Evolutionary conservation across 1,140 invertebrate genomes (phyloP).

Genomic region (Thalassaphorura encarpata): DNA sequence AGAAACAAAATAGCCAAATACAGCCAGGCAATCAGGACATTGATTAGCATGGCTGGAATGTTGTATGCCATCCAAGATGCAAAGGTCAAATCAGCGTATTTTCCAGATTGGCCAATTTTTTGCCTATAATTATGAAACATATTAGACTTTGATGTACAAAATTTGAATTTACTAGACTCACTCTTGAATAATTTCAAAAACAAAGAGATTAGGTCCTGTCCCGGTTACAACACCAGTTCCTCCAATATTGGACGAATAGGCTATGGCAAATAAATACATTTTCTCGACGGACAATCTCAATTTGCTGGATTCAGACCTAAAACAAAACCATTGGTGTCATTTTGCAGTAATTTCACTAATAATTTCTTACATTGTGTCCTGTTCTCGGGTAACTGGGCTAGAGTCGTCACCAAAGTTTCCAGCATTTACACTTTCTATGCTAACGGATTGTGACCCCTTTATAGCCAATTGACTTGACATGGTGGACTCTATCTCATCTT

Average conservation of each 20-base stretch:
- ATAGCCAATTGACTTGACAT: too few species aligned
- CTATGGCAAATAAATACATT: slow-evolving; percentile 53
- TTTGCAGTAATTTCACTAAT: too few species aligned
- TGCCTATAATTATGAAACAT: not conserved
- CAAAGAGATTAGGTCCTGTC: slow-evolving; percentile 78
- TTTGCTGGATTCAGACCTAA: too few species aligned
- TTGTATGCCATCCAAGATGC: slow-evolving; percentile 61
- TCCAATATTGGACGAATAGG: slow-evolving; percentile 64
- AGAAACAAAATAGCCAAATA: slow-evolving; percentile 56
- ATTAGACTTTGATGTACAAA: not conserved
- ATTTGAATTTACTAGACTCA: slow-evolving; percentile 11
- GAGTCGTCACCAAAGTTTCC: too few species aligned
- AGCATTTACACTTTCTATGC: too few species aligned
- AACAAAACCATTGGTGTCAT: too few species aligned
- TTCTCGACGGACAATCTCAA: not conserved
- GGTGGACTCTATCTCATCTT: too few species aligned
- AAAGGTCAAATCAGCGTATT: slow-evolving; percentile 42
- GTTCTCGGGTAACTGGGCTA: too few species aligned
- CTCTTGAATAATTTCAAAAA: slow-evolving; percentile 59
- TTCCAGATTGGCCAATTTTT: slow-evolving; percentile 24
- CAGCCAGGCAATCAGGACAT: slow-evolving; percentile 59
- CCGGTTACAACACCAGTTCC: slow-evolving; percentile 79
- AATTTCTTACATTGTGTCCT: too few species aligned
- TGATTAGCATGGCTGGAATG: slow-evolving; percentile 58
- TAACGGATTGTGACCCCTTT: too few species aligned